Evolutionary conservation across 2,888 invertebrate species (phyloP).

Genomic region (Callyntrura guangdongensis): DNA sequence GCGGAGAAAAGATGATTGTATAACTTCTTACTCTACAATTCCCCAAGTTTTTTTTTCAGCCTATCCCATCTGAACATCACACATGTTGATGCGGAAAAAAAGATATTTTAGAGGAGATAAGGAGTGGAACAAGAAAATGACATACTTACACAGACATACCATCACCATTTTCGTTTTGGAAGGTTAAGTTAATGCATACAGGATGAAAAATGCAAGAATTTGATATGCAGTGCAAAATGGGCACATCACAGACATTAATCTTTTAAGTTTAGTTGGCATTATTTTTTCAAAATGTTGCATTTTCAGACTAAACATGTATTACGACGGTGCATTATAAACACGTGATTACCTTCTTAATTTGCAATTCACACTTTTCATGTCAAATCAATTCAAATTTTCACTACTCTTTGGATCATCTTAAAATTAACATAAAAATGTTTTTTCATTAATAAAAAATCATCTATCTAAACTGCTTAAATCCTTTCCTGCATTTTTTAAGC

Average conservation of each 20-base stretch:
- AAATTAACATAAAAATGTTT: slow-evolving; percentile 52
- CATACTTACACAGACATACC: slow-evolving; percentile 61
- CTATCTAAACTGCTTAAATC: not conserved
- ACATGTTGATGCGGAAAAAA: slow-evolving; percentile 42
- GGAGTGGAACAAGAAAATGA: slow-evolving; percentile 69
- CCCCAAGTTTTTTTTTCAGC: slow-evolving; percentile 42
- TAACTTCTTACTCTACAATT: not conserved
- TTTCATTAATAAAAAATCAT: not conserved
- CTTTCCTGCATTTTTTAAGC: not conserved
- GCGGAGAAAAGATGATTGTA: not conserved
- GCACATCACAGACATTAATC: slow-evolving; percentile 24
- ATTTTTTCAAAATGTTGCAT: slow-evolving; percentile 9
- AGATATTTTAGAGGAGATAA: slow-evolving; percentile 55
- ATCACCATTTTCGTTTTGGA: slow-evolving; percentile 64
- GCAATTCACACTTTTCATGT: slow-evolving; percentile 40
- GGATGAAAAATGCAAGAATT: slow-evolving; percentile 67
- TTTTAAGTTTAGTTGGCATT: not conserved
- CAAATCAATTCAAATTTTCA: slow-evolving; percentile 64
- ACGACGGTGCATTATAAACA: not conserved
- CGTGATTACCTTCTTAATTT: slow-evolving; percentile 4
- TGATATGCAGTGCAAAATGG: slow-evolving; percentile 68
- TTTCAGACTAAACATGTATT: not conserved
- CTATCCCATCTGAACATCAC: slow-evolving; percentile 66
- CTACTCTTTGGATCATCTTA: slow-evolving; percentile 54
- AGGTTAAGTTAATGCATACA: slow-evolving; percentile 71